Evolutionary conservation across 2,888 invertebrate genomes (phyloP).

Genomic region (Norana najaformis): DNA sequence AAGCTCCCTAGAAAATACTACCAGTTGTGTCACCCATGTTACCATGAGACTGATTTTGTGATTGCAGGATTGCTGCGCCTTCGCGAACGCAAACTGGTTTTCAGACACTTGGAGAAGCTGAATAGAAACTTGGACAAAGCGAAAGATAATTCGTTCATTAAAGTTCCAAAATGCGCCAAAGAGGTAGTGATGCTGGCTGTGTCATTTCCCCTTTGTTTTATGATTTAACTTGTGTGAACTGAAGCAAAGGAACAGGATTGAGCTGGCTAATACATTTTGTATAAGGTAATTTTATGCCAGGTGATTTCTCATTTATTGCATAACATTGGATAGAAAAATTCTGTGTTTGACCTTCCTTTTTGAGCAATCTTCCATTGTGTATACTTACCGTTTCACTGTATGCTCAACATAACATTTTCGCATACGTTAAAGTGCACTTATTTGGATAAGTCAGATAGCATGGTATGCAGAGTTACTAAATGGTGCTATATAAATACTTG

Average conservation of each 20-base stretch:
- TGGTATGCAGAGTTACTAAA: not conserved
- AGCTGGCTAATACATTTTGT: not conserved
- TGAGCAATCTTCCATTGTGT: not conserved
- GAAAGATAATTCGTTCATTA: not conserved
- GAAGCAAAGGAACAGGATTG: not conserved
- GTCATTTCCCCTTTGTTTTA: not conserved
- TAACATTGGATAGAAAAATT: not conserved
- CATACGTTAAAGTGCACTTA: not conserved
- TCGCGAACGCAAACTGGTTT: constrained; percentile 28
- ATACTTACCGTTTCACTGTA: not conserved
- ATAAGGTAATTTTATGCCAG: not conserved
- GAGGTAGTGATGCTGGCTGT: not conserved
- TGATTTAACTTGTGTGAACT: not conserved
- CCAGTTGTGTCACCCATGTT: not conserved
- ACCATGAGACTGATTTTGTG: not conserved
- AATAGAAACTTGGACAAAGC: constrained; percentile 22
- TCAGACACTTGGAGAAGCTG: constrained; percentile 33
- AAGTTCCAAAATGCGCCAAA: constrained; percentile 5
- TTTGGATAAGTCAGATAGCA: not conserved
- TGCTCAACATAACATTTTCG: not conserved
- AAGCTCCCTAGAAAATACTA: not conserved
- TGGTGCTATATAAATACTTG: not conserved
- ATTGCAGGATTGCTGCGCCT: constrained; percentile 31
- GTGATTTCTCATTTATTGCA: not conserved
- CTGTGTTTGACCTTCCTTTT: not conserved